These are phyloP conservation scores for Aurelia aurita complex sp. Pacific DNA, from an alignment of 30 jellyfish, hydroid and myxozoan genomes.

Conservation along the genomic window DNA sequence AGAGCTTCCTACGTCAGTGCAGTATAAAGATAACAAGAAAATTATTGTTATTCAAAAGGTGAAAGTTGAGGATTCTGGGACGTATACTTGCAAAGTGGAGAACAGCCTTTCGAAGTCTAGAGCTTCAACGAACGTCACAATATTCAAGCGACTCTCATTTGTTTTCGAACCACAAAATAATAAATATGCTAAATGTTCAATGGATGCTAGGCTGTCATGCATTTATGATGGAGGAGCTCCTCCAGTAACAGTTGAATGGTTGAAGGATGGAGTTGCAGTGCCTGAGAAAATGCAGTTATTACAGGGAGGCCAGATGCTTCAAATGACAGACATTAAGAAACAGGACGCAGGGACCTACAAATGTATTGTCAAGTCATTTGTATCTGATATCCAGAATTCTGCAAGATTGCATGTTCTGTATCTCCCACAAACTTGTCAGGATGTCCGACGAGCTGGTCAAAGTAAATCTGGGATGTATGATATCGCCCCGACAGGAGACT, in stretches of 20 bases:
- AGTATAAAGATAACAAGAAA: neutral
- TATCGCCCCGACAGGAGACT: conserved; percentile 6
- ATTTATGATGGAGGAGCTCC: conserved; percentile 8
- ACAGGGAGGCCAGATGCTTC: neutral
- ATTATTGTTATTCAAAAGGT: neutral
- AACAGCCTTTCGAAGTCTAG: neutral
- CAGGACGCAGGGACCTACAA: conserved; percentile 10
- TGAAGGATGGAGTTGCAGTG: neutral
- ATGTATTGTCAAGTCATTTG: neutral
- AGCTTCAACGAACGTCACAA: neutral
- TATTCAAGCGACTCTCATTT: conserved; percentile 7
- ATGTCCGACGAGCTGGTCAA: neutral
- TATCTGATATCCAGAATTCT: neutral
- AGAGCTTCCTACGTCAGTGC: neutral
- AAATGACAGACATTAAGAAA: neutral
- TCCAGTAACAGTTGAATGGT: conserved; percentile 5
- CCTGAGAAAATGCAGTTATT: neutral
- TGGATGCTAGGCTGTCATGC: neutral
- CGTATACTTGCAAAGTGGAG: neutral
- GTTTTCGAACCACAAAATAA: neutral
- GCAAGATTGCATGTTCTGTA: neutral
- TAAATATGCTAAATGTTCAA: neutral
- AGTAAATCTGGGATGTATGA: neutral
- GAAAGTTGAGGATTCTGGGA: neutral
- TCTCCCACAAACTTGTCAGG: neutral